phyloP scores from a whole-genome alignment of 2,113 vertebrate genomes.

The Pangasianodon hypophthalmus region DNA sequence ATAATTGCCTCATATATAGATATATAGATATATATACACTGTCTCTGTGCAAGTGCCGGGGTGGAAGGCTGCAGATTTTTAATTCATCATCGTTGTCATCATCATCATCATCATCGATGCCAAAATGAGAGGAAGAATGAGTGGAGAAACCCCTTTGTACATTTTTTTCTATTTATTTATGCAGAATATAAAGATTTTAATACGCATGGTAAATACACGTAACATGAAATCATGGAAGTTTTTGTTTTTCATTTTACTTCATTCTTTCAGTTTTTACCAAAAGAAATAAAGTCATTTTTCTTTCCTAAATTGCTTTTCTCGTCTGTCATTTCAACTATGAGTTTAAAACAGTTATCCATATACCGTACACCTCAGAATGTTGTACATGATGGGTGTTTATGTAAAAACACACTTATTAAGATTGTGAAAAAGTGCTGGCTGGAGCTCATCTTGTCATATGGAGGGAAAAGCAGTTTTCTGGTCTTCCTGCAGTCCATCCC shows the following conservation, averaged over 20 bases:
- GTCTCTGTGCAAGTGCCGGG: slow-evolving; percentile 41
- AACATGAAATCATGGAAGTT: slow-evolving; percentile 68
- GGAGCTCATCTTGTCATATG: not conserved
- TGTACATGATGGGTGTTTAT: not conserved
- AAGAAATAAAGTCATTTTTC: slow-evolving; percentile 78
- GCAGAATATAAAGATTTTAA: slow-evolving; percentile 76
- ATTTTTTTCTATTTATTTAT: slow-evolving; percentile 76
- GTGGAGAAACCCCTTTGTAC: slow-evolving; percentile 64
- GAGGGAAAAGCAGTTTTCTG: not conserved
- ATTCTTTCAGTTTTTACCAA: slow-evolving; percentile 61
- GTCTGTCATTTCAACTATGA: slow-evolving; percentile 11
- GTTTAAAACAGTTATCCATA: not conserved
- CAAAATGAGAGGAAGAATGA: slow-evolving; percentile 64
- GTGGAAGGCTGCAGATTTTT: slow-evolving; percentile 41
- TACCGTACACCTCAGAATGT: not conserved
- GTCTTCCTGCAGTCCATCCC: too few relatives aligned
- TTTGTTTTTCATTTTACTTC: slow-evolving; percentile 62
- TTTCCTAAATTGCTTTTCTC: slow-evolving; percentile 62
- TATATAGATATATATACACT: not conserved
- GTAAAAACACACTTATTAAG: not conserved
- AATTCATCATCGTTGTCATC: slow-evolving; percentile 12
- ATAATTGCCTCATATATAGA: slow-evolving; percentile 63
- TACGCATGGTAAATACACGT: slow-evolving; percentile 68
- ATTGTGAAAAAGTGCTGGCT: not conserved
- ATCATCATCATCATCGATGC: slow-evolving; percentile 62